A percentile compares a stretch with the other conserved stretches of the same genome.
These are phyloP conservation scores for Pygocentrus nattereri DNA, from an alignment of 2,797 vertebrate species.

Conservation along the genomic window DNA sequence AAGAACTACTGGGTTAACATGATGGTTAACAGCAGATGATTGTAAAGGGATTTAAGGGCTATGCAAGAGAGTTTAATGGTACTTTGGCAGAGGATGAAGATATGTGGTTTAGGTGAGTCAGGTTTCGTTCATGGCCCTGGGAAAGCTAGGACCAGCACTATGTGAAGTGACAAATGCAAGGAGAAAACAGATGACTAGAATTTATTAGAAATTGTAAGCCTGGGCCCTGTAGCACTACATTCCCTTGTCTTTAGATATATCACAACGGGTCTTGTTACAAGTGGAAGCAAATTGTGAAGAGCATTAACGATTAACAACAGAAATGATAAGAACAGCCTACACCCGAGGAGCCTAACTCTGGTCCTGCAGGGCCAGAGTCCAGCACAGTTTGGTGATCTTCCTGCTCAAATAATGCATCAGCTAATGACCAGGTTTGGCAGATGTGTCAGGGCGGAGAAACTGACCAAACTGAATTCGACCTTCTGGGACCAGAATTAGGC, in stretches of 20 bases:
- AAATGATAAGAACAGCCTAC: conserved; percentile 26
- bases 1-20: too few species aligned
- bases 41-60: too few species aligned
- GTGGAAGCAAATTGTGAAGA: conserved; percentile 22
- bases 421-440: neutral
- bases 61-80: too few species aligned
- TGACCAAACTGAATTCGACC: neutral
- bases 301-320: conserved; percentile 37
- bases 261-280: neutral
- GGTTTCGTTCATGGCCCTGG: too few species aligned
- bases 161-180: neutral
- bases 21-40: too few species aligned
- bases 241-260: neutral
- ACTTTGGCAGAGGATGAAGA: too few species aligned
- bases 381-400: conserved; percentile 1
- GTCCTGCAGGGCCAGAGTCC: neutral
- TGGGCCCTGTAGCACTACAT: neutral
- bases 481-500: neutral
- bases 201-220: neutral
- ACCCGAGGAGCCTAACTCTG: neutral
- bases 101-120: too few species aligned
- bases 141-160: too few species aligned
- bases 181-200: neutral
- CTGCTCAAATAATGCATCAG: neutral
- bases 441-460: neutral